Evolutionary conservation across 92 coral and sea anemone species (phyloP).

Genomic region (Porites cylindrica): DNA sequence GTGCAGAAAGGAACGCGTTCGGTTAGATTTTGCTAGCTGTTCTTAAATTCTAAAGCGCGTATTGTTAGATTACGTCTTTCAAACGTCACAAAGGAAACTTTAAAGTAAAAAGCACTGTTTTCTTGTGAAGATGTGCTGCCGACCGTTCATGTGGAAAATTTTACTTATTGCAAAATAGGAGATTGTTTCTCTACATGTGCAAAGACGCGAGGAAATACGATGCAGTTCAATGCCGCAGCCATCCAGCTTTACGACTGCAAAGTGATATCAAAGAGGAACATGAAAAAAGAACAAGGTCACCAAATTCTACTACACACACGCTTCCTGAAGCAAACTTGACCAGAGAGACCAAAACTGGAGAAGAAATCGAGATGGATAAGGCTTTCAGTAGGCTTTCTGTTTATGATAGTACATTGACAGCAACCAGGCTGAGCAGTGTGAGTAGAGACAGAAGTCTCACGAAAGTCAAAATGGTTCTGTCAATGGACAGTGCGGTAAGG

Average conservation of each 20-base stretch:
- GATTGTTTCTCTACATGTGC: constrained; percentile 2
- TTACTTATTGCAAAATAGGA: constrained; percentile 2
- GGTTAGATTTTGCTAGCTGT: not conserved
- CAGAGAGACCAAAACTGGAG: not conserved
- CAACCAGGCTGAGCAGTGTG: not conserved
- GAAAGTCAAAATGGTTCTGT: not conserved
- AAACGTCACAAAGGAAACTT: constrained; percentile 21
- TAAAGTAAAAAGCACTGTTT: not conserved
- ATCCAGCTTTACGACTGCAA: not conserved
- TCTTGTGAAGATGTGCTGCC: not conserved
- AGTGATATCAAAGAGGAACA: not conserved
- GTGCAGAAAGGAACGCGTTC: not conserved
- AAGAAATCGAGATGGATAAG: not conserved
- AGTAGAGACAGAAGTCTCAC: not conserved
- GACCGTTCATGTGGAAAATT: not conserved
- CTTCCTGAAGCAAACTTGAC: not conserved
- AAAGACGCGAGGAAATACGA: not conserved
- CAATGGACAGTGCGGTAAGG: not conserved
- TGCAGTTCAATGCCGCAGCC: not conserved
- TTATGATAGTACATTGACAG: not conserved
- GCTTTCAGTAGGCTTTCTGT: not conserved
- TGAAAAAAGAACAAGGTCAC: not conserved
- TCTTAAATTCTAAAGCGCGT: not conserved
- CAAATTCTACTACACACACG: not conserved
- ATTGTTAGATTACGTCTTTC: constrained; percentile 8